Evolutionary conservation across 2,113 vertebrate species (phyloP), one percentile per base, ranked within the genome.

Genomic region (Oenanthe melanoleuca): DNA sequence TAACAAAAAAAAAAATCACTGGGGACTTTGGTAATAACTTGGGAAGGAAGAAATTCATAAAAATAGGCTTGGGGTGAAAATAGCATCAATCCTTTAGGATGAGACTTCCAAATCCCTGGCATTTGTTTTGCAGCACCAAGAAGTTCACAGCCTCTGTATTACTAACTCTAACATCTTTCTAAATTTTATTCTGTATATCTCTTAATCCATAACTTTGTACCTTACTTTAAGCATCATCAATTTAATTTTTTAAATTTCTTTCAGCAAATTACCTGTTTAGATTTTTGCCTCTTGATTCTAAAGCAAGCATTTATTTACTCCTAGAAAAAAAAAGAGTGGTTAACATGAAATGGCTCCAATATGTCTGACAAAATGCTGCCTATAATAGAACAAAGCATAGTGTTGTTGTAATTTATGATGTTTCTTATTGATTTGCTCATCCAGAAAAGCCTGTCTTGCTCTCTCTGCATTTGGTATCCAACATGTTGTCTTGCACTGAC

Each of bases 11-110:
- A 49, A 8, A 57, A 74, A 67, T 74, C 82, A 66, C 59, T 59
- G 24, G 80, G 61, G 78, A 77, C 38, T 66, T 69, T n/a, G n/a
- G 37, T 80, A 92, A 79, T 81, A 93, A 86, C 56, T 90, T 59
- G 65, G 23, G 60, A 92, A 93, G 85, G 73, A 92, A 94, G 67
- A 95, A 86, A 96, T 78, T 47, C 9, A 80, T 92, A 95, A 80
- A 89, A 92, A 80, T 33, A 91, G 44, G 21, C 31, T 69, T 50
- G 67, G 40, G 42, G 59, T 86, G 78, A 71, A 92, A 87, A 87
- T 29, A 50, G 8, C 2, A 0, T 85, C 3, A 3, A 13, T 82
- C 61, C 40, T 92, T 91, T 57, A 82, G 89, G 45, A 25, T 40
- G 33, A 86, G 52, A 73, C 40, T 80, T 7, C 0, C 52, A 80